phyloP scores from a whole-genome alignment of 1,140 invertebrate genomes.

The Caerostris darwini region DNA sequence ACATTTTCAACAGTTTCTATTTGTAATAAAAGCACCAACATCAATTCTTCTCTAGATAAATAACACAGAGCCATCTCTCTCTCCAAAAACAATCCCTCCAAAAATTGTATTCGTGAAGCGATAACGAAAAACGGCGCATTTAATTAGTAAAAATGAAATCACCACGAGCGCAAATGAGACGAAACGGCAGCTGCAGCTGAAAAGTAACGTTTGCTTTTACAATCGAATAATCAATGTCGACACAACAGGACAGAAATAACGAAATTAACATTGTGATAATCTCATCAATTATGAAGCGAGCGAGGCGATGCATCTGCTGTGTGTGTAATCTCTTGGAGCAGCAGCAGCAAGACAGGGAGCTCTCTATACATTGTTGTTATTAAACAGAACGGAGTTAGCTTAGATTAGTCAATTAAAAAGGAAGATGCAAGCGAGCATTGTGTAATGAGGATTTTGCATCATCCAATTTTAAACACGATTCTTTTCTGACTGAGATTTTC shows the following conservation, averaged over 20 bases:
- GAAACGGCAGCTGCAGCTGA: too few species aligned
- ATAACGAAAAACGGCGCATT: too few species aligned
- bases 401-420: conserved; percentile 45
- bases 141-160: too few species aligned
- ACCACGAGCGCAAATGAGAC: too few species aligned
- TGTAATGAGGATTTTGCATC: conserved; percentile 11
- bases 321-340: background rate
- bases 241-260: background rate
- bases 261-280: conserved; percentile 45
- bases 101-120: too few species aligned
- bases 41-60: too few species aligned
- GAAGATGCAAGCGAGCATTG: background rate
- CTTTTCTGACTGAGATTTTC: conserved; percentile 56
- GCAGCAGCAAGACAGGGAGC: background rate
- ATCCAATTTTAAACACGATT: conserved; percentile 58
- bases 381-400: background rate
- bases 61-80: too few species aligned
- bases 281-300: conserved; percentile 48
- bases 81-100: too few species aligned
- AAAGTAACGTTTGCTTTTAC: too few species aligned
- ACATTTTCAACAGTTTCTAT: too few species aligned
- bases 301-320: background rate
- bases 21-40: too few species aligned
- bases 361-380: background rate
- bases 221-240: conserved; percentile 45